Evolutionary conservation across 2,113 vertebrate genomes (phyloP).

Genomic region (Sprattus sprattus): DNA sequence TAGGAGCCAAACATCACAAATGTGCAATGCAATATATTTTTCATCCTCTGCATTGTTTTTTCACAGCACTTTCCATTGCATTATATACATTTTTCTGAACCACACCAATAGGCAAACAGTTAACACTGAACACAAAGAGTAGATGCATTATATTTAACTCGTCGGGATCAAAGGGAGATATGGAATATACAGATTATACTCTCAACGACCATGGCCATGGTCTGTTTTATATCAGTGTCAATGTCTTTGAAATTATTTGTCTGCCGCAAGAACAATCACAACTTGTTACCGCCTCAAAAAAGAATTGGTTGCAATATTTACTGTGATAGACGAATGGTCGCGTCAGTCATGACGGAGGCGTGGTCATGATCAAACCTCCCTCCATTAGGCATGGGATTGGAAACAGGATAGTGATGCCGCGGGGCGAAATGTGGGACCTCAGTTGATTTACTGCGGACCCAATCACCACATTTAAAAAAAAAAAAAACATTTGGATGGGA

Average conservation of each 20-base stretch:
- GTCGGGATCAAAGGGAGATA: too few species aligned
- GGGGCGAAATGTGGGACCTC: constrained; percentile 6
- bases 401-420: neutral
- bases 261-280: neutral
- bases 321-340: neutral
- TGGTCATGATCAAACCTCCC: neutral
- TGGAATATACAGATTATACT: too few species aligned
- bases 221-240: neutral
- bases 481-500: neutral
- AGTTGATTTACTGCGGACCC: neutral
- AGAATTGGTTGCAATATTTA: neutral
- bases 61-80: neutral
- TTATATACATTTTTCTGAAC: neutral
- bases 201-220: too few species aligned
- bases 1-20: neutral
- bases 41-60: too few species aligned
- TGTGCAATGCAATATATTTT: too few species aligned
- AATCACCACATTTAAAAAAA: neutral
- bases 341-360: neutral
- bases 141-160: too few species aligned
- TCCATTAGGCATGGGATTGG: neutral
- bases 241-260: neutral
- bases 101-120: neutral
- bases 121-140: neutral
- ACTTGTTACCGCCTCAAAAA: neutral